A percentile compares a stretch with the other conserved stretches of the same genome.
These are phyloP conservation scores for Blera fallax DNA, from an alignment of 2,888 invertebrate genomes.

Conservation along the genomic window DNA sequence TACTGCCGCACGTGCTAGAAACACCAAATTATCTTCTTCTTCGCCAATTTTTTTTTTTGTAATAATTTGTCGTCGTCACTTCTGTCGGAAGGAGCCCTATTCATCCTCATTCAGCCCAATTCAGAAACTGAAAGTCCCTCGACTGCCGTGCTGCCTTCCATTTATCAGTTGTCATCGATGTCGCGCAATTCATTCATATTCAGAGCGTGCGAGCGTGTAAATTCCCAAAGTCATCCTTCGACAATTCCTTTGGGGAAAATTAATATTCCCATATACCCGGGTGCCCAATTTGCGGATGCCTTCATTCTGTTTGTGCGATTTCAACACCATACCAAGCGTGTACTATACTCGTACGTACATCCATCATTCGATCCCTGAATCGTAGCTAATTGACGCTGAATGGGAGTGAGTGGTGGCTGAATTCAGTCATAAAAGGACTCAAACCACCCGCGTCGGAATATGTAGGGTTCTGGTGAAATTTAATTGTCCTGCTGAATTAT, in stretches of 20 bases:
- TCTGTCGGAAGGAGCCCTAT: background rate
- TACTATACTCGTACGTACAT: conserved; percentile 2
- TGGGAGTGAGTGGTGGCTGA: background rate
- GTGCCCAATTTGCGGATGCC: conserved; percentile 8
- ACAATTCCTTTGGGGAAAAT: conserved; percentile 16
- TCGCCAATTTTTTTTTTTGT: background rate
- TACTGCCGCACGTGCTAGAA: conserved; percentile 25
- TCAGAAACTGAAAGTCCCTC: background rate
- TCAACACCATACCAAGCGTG: background rate
- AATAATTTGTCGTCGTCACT: conserved; percentile 18
- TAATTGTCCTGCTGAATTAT: conserved; percentile 22
- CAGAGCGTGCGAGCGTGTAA: conserved; percentile 16
- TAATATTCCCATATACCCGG: conserved; percentile 23
- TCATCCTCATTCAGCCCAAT: background rate
- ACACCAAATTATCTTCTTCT: conserved; percentile 36
- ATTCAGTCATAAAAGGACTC: background rate
- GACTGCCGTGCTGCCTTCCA: background rate
- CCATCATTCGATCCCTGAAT: conserved; percentile 32
- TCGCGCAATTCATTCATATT: conserved; percentile 57
- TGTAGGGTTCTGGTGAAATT: background rate
- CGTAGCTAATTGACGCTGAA: conserved; percentile 39
- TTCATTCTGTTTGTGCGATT: conserved; percentile 2
- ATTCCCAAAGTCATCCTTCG: conserved; percentile 24
- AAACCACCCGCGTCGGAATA: background rate
- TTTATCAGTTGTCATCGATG: conserved; percentile 58